These are phyloP conservation scores for Rhopalosiphum maidis DNA, from an alignment of 1,140 invertebrate genomes.

Conservation along the genomic window DNA sequence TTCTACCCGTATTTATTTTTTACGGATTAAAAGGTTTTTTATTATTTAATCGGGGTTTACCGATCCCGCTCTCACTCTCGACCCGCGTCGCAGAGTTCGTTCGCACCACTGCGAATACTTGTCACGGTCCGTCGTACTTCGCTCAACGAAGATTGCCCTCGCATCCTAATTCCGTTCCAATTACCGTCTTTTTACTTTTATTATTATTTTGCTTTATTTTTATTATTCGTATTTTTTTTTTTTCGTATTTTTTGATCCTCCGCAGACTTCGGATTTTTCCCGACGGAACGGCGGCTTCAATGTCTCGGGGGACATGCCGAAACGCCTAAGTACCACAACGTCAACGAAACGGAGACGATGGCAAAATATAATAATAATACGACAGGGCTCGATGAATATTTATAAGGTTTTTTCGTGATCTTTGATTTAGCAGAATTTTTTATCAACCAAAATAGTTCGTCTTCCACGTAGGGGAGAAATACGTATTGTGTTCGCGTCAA, in stretches of 20 bases:
- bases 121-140: conserved; percentile 54
- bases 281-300: background rate
- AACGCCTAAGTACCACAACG: conserved; percentile 49
- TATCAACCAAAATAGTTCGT: background rate
- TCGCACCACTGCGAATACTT: conserved; percentile 41
- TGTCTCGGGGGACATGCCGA: background rate
- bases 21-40: conserved; percentile 52
- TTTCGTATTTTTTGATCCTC: background rate
- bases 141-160: conserved; percentile 48
- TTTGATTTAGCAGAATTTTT: conserved; percentile 29
- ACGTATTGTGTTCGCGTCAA: background rate
- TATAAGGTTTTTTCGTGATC: conserved; percentile 43
- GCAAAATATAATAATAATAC: background rate
- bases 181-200: conserved; percentile 49
- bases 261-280: background rate
- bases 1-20: conserved; percentile 57
- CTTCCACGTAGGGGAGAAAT: background rate
- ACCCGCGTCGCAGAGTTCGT: background rate
- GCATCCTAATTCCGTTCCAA: conserved; percentile 39
- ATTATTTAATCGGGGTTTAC: conserved; percentile 57
- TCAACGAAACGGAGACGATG: background rate
- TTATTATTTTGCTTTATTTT: conserved; percentile 29
- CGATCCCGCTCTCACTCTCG: conserved; percentile 11
- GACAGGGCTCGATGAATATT: conserved; percentile 53
- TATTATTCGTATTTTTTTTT: background rate